Percentiles rank a stretch among this genome's conserved stretches.
These are phyloP conservation scores for Meloe dianella DNA, from an alignment of 2,888 invertebrate species.

Conservation along the genomic window DNA sequence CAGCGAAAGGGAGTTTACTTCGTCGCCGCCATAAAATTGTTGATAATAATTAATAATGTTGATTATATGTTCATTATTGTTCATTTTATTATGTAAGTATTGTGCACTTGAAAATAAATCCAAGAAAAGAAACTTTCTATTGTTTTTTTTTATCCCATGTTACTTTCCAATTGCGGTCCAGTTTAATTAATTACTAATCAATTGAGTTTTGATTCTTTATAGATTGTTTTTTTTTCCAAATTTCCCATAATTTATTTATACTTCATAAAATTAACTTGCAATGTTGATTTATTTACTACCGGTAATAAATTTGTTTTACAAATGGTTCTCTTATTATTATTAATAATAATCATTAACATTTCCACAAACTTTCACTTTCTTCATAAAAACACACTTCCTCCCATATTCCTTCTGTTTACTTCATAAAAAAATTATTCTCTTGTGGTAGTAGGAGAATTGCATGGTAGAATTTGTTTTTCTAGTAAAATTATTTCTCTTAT, in stretches of 20 bases:
- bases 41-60: not conserved
- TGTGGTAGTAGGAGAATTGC: not conserved
- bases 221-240: too few relatives aligned
- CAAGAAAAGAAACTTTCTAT: not conserved
- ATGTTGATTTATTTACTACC: too few relatives aligned
- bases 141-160: not conserved
- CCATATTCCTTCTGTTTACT: not conserved
- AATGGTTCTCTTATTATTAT: too few relatives aligned
- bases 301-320: too few relatives aligned
- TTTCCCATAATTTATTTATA: too few relatives aligned
- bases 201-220: too few relatives aligned
- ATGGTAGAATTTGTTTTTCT: too few relatives aligned
- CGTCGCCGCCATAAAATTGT: slow-evolving; percentile 40
- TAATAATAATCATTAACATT: too few relatives aligned
- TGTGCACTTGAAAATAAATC: not conserved
- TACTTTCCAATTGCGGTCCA: not conserved
- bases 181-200: too few relatives aligned
- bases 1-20: slow-evolving; percentile 50
- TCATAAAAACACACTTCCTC: not conserved
- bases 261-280: too few relatives aligned
- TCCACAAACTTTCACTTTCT: not conserved
- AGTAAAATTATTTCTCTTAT: not conserved
- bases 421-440: not conserved
- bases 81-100: too few relatives aligned
- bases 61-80: too few relatives aligned